Conservation (phyloP, 2,113 vertebrate species). For the Malaclemys terrapin region DNA sequence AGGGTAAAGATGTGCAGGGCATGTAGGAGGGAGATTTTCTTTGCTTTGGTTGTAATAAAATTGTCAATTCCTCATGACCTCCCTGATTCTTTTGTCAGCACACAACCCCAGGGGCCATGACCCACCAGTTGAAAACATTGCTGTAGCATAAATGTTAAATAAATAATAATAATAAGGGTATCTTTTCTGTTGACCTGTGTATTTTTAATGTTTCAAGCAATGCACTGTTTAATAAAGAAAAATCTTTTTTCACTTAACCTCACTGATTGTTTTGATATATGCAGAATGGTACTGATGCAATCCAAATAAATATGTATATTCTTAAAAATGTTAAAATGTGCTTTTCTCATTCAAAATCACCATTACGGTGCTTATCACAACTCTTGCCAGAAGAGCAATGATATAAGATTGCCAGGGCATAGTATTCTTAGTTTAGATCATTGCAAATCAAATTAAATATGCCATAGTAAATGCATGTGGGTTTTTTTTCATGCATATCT, state of each 20-base stretch:
- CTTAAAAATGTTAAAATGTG: not conserved
- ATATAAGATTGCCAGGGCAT: not conserved
- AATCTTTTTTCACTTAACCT: not conserved
- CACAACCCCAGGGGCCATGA: not conserved
- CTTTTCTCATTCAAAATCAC: not conserved
- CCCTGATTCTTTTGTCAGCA: not conserved
- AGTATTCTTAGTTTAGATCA: not conserved
- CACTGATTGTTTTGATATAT: not conserved
- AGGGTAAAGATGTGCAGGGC: not conserved
- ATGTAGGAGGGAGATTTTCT: not conserved
- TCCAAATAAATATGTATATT: not conserved
- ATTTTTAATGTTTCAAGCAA: not conserved
- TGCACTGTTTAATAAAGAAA: not conserved
- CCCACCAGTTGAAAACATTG: not conserved
- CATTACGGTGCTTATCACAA: not conserved
- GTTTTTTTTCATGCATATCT: not conserved
- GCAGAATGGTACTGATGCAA: rapidly evolving
- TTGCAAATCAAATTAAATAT: not conserved
- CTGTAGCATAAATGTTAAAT: not conserved
- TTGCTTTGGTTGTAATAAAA: not conserved
- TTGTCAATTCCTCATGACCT: not conserved
- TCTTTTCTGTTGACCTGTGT: not conserved
- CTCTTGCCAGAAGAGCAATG: rapidly evolving
- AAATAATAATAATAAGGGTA: not conserved
- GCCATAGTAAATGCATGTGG: rapidly evolving